A percentile compares a stretch with the other conserved stretches of the same genome.
Evolutionary conservation across 2,113 vertebrate genomes (phyloP).

Genomic region (Talpa occidentalis): DNA sequence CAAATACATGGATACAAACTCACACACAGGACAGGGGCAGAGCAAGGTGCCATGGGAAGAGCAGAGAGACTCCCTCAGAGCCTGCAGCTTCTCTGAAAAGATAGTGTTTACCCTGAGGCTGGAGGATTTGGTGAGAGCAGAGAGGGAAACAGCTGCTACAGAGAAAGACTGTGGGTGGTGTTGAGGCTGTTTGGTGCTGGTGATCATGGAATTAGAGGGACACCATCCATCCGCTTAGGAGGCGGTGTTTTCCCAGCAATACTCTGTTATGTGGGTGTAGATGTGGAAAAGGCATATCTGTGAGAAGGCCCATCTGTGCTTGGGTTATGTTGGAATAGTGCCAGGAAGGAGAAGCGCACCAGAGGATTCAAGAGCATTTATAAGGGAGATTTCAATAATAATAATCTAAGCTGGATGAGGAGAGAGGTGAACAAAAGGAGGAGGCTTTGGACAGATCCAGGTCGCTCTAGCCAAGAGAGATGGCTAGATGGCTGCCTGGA

Average conservation of each 20-base stretch:
- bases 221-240: not conserved
- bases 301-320: not conserved
- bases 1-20: not conserved
- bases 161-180: not conserved
- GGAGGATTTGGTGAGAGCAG: not conserved
- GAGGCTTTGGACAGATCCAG: not conserved
- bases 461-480: not conserved
- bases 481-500: not conserved
- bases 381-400: not conserved
- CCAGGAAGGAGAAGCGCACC: not conserved
- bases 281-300: not conserved
- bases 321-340: not conserved
- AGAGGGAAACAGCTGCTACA: not conserved
- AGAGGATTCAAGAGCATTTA: not conserved
- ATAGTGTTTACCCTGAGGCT: not conserved
- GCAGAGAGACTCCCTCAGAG: not conserved
- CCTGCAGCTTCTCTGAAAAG: not conserved
- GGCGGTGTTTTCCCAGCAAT: not conserved
- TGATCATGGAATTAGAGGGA: not conserved
- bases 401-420: not conserved
- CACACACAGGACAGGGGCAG: not conserved
- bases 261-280: not conserved
- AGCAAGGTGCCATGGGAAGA: not conserved
- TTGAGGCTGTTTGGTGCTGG: not conserved
- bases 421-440: not conserved